Percentiles rank a stretch among this genome's conserved stretches.
phyloP scores from a whole-genome alignment of 1,140 invertebrate genomes.

The Branchinecta lindahli region DNA sequence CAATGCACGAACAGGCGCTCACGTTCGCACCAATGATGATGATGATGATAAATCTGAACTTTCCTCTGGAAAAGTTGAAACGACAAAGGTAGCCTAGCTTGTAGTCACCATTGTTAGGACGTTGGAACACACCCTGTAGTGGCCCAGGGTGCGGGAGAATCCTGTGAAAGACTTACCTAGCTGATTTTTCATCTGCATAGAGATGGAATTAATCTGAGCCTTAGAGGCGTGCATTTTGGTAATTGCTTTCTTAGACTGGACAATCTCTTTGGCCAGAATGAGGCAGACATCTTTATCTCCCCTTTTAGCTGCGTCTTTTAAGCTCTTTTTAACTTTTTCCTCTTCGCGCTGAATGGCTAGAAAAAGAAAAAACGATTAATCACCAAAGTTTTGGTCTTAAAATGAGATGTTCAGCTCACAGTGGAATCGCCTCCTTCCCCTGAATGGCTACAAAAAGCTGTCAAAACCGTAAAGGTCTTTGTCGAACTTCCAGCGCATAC shows the following conservation, averaged over 20 bases:
- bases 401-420: slow-evolving; percentile 12
- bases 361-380: slow-evolving; percentile 20
- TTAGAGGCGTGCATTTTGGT: slow-evolving; percentile 86
- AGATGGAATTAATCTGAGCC: slow-evolving; percentile 93
- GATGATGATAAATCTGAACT: too few species aligned
- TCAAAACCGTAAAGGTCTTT: background rate
- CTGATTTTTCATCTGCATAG: slow-evolving; percentile 96
- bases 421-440: slow-evolving; percentile 1
- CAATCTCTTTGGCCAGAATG: slow-evolving; percentile 88
- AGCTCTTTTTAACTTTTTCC: slow-evolving; percentile 80
- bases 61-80: too few species aligned
- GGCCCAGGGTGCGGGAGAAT: too few species aligned
- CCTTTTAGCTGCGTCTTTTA: slow-evolving; percentile 94
- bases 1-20: too few species aligned
- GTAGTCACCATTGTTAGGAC: too few species aligned
- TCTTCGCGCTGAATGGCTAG: slow-evolving; percentile 87
- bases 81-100: too few species aligned
- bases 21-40: too few species aligned
- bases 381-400: slow-evolving; percentile 12
- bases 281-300: slow-evolving; percentile 85
- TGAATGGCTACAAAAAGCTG: background rate
- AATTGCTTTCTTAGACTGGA: slow-evolving; percentile 73
- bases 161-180: slow-evolving; percentile 43
- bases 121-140: too few species aligned
- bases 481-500: too few species aligned